Base-by-base conservation (phyloP, 2,888 invertebrate species). In the Chloroclystis v-ata region DNA sequence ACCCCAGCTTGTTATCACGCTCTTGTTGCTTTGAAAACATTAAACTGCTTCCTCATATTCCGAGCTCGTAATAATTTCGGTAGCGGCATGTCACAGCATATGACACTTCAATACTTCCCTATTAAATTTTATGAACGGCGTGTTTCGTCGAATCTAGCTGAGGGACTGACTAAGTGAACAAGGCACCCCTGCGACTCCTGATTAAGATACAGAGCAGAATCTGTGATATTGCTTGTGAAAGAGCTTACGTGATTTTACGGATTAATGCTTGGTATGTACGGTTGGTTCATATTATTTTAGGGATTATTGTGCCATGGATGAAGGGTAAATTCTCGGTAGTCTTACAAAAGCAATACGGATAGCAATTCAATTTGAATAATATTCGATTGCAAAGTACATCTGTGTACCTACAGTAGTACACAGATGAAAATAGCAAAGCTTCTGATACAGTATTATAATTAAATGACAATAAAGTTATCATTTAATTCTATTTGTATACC, bases 1-100 rank as follows among this genome's bases (percentile, higher is more conserved):
- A 66, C 62, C 63, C 60, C 65, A 65, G 61, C 63, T 72, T 71
- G 67, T 72, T 73, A 70, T 67, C 65, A 63, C 64, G 65, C 63
- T 64, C 66, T 63, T 66, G 66, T 68, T 64, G 65, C 60, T 67
- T 59, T 57, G 57, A 65, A 72, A 71, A 67, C 64, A 64, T 64
- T 61, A 59, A 64, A 62, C 59, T 42, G 45, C 49, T 30, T 37
- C 43, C 43, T 39, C 43, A 42, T 40, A 49, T 42, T 45, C 37
- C 32, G 43, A 35, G 28, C 55, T 56, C 56, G 54, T 57, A 61
- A 63, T 62, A 60, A 64, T 63, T 60, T 62, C 57, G 56, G 54
- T 56, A 59, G 57, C 59, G 60, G 62, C 61, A 51, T 59, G 59
- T 63, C 62, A 61, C 61, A 67, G 59, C 61, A 57, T 61, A 55